These are phyloP conservation scores for Piprites chloris DNA, from an alignment of 2,113 vertebrate genomes.

Conservation along the genomic window DNA sequence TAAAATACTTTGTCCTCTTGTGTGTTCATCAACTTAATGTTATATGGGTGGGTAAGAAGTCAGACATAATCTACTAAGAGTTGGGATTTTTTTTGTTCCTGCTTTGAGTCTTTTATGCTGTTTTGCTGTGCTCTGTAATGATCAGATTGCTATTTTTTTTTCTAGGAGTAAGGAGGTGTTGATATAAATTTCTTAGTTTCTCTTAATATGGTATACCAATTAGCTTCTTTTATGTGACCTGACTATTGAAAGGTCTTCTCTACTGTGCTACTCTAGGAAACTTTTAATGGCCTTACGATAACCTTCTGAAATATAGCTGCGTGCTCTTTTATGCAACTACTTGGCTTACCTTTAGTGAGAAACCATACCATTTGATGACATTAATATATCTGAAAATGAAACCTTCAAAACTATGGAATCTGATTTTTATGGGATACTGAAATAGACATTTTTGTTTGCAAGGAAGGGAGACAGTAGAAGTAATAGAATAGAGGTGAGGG, in stretches of 20 bases:
- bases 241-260: background rate
- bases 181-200: background rate
- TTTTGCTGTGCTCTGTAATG: background rate
- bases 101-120: background rate
- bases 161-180: background rate
- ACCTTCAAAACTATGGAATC: background rate
- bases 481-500: background rate
- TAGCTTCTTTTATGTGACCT: background rate
- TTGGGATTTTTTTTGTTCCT: background rate
- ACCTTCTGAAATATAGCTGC: background rate
- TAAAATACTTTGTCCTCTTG: background rate
- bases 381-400: background rate
- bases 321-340: background rate
- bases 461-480: background rate
- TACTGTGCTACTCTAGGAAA: background rate
- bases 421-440: background rate
- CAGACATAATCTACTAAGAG: background rate
- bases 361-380: background rate
- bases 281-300: background rate
- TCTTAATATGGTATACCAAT: background rate
- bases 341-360: background rate
- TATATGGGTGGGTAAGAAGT: background rate
- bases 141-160: background rate
- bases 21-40: background rate
- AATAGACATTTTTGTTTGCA: background rate